phyloP scores from a whole-genome alignment of 2,888 invertebrate species.

The Tenthredo scrophulariae region DNA sequence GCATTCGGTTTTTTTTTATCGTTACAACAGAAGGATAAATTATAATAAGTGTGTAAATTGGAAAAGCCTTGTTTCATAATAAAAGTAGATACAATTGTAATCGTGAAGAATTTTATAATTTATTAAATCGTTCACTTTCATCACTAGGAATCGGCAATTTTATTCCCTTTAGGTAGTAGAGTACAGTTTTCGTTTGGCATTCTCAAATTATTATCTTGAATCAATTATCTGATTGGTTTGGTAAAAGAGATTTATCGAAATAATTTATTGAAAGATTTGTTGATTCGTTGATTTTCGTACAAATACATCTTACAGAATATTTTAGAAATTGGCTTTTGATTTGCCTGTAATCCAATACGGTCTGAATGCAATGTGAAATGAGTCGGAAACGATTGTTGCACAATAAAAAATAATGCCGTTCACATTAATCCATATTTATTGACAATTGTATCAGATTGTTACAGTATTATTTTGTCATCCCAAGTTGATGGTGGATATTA shows the following conservation, averaged over 20 bases:
- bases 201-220: neutral
- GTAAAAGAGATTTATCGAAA: neutral
- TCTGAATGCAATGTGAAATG: neutral
- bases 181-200: neutral
- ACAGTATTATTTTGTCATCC: constrained; percentile 36
- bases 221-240: neutral
- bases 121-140: neutral
- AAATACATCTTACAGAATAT: neutral
- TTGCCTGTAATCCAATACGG: neutral
- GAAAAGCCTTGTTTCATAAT: neutral
- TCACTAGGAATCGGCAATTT: neutral
- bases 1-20: neutral
- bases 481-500: constrained; percentile 14
- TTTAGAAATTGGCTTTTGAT: neutral
- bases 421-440: constrained; percentile 45
- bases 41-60: neutral
- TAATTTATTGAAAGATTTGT: neutral
- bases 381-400: neutral
- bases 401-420: constrained; percentile 5
- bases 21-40: neutral
- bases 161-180: neutral
- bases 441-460: constrained; percentile 46
- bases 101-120: neutral
- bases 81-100: neutral
- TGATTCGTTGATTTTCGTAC: neutral